A percentile compares a stretch with the other conserved stretches of the same genome.
Evolutionary conservation across 1,140 invertebrate genomes (phyloP).

Genomic region (Teleopsis dalmanni): DNA sequence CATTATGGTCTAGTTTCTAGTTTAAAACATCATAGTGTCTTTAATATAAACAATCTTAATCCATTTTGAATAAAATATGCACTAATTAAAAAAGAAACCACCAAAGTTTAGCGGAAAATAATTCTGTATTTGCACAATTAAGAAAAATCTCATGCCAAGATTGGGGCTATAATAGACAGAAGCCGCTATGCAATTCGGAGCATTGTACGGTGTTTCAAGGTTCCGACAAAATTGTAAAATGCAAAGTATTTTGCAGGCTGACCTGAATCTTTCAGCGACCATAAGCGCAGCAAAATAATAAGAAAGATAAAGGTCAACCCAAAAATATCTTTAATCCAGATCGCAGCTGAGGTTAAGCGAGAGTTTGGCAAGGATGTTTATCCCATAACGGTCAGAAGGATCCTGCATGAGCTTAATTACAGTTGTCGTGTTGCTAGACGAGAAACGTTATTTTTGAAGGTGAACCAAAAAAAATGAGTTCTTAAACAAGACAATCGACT

Average conservation of each 20-base stretch:
- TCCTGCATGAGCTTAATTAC: too few species aligned
- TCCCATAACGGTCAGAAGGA: not conserved
- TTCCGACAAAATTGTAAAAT: not conserved
- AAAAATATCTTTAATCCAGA: not conserved
- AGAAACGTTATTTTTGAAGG: too few species aligned
- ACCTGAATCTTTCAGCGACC: too few species aligned
- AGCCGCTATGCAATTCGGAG: not conserved
- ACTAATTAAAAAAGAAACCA: not conserved
- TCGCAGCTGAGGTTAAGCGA: not conserved
- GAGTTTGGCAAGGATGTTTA: not conserved
- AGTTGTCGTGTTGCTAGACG: too few species aligned
- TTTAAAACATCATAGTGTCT: too few species aligned
- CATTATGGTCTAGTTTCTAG: too few species aligned
- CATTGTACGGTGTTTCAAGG: not conserved
- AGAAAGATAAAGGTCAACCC: not conserved
- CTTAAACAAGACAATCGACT: too few species aligned
- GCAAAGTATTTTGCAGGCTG: not conserved
- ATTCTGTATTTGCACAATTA: not conserved
- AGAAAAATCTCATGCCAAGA: not conserved
- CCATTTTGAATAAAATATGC: too few species aligned
- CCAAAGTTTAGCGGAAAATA: not conserved
- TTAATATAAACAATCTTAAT: too few species aligned
- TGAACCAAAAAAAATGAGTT: too few species aligned
- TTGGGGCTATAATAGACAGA: not conserved
- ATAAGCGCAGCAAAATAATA: not conserved